phyloP scores from a whole-genome alignment of 1,140 invertebrate species.

The Formica selysi region DNA sequence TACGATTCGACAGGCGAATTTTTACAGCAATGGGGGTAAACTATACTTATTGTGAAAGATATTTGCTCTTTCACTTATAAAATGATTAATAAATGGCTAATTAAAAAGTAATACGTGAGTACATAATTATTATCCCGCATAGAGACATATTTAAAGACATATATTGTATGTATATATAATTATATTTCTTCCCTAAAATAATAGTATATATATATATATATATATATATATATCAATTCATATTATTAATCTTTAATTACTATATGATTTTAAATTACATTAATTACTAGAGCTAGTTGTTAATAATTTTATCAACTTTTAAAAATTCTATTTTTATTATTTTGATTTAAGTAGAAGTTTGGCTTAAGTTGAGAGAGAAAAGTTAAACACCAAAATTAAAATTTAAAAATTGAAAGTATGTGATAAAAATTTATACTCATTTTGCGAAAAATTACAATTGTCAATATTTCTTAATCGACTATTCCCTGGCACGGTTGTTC shows the following conservation, averaged over 20 bases:
- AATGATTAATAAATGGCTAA: neutral
- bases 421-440: neutral
- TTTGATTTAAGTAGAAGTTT: no score
- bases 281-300: neutral
- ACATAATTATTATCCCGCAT: neutral
- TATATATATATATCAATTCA: no score
- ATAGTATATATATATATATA: neutral
- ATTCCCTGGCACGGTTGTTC: conserved; percentile 1
- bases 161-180: neutral
- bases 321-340: neutral
- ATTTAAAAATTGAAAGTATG: neutral
- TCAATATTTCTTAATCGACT: neutral
- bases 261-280: neutral
- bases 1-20: conserved; percentile 15
- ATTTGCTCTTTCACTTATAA: neutral
- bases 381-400: neutral
- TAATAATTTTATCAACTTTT: neutral
- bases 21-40: conserved; percentile 20
- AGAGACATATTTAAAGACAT: neutral
- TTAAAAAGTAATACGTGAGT: neutral
- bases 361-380: neutral
- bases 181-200: neutral
- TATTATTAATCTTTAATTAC: neutral
- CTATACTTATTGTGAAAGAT: neutral
- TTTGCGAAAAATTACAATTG: conserved; percentile 7